Evolutionary conservation across 2,113 vertebrate genomes (phyloP).

Genomic region (rat (Rattus norvegicus)): DNA sequence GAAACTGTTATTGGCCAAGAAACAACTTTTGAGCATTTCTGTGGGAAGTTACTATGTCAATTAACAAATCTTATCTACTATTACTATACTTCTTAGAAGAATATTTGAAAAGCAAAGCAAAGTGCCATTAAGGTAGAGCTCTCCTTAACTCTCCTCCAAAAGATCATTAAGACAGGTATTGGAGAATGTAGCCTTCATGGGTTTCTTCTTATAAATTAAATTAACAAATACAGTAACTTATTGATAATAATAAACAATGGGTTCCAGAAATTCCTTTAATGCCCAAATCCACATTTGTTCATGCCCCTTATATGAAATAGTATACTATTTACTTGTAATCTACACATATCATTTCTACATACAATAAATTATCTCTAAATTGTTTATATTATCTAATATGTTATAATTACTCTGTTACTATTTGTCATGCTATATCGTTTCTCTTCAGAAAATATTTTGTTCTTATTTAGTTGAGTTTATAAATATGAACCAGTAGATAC

Average conservation of each 20-base stretch:
- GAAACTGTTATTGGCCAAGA: not conserved
- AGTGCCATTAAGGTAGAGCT: slow-evolving; percentile 18
- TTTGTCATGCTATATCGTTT: not conserved
- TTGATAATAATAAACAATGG: not conserved
- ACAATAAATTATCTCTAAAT: not conserved
- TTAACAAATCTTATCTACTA: not conserved
- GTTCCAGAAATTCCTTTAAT: not conserved
- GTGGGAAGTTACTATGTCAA: not conserved
- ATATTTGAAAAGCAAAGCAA: slow-evolving; percentile 16
- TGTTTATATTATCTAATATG: not conserved
- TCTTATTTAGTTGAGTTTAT: too few relatives aligned
- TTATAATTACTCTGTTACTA: not conserved
- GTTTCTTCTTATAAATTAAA: not conserved
- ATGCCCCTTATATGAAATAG: not conserved
- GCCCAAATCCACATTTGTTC: not conserved
- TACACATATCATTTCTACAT: not conserved
- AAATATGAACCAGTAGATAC: too few relatives aligned
- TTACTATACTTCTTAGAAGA: not conserved
- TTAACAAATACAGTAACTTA: not conserved
- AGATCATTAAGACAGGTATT: not conserved
- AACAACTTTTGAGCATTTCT: slow-evolving; percentile 35
- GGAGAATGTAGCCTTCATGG: not conserved
- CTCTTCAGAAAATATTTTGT: too few relatives aligned
- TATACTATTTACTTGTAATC: not conserved
- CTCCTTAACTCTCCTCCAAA: not conserved